Evolutionary conservation across 2,113 vertebrate species (phyloP).

Genomic region (Bubo scandiacus): DNA sequence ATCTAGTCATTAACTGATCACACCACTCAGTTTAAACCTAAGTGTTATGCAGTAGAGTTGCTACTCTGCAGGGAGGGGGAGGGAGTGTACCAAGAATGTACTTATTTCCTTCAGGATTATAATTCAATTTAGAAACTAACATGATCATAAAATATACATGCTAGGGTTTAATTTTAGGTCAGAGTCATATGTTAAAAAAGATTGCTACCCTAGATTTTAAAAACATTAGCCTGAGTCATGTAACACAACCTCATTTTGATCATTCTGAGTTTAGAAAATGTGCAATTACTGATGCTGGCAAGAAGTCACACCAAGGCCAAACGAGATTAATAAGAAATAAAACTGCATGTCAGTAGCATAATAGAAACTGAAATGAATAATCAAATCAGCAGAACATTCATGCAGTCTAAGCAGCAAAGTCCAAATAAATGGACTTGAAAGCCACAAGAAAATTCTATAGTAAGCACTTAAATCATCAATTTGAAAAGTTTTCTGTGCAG

Average conservation of each 20-base stretch:
- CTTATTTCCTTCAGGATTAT: not conserved
- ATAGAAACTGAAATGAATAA: conserved; percentile 29
- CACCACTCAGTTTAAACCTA: not conserved
- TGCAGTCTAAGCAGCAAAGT: not conserved
- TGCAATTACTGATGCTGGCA: conserved; percentile 7
- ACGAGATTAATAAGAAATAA: conserved; percentile 33
- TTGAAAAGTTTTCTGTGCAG: not conserved
- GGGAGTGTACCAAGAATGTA: not conserved
- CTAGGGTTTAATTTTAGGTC: not conserved
- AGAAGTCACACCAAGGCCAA: conserved; percentile 28
- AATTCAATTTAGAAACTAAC: conserved; percentile 1
- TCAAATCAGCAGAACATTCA: not conserved
- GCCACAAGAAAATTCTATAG: not conserved
- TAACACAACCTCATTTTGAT: conserved; percentile 9
- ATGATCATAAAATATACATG: not conserved
- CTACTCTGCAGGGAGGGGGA: not conserved
- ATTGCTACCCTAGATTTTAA: not conserved
- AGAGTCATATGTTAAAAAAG: not conserved
- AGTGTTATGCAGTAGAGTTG: not conserved
- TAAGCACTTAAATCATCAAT: not conserved
- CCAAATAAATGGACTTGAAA: not conserved
- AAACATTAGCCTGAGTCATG: not conserved
- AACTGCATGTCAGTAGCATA: not conserved
- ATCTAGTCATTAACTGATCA: not conserved
- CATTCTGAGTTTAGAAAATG: conserved; percentile 3